Percentiles rank a stretch among this genome's conserved stretches.
Evolutionary conservation across 2,797 vertebrate genomes (phyloP).

Genomic region (Lutjanus argentimaculatus): DNA sequence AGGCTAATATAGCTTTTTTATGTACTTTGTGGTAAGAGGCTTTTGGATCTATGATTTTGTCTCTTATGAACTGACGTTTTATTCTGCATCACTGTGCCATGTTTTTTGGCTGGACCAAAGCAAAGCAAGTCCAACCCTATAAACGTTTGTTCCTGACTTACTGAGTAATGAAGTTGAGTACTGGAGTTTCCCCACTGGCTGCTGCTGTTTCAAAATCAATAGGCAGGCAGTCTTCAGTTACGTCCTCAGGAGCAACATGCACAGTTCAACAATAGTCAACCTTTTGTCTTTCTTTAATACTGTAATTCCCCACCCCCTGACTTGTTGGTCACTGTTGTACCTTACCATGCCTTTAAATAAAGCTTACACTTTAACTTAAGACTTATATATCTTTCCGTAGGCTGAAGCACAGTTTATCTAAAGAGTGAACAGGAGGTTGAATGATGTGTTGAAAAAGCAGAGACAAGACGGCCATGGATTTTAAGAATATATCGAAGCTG

Average conservation of each 20-base stretch:
- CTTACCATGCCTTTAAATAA: neutral
- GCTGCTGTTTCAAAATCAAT: neutral
- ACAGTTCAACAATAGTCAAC: neutral
- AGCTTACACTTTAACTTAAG: conserved; percentile 6
- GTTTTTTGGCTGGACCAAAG: neutral
- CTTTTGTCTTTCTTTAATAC: neutral
- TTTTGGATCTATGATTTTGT: neutral
- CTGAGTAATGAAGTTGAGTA: neutral
- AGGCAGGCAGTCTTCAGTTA: no score
- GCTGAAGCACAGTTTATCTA: conserved; percentile 53
- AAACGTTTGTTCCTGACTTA: neutral
- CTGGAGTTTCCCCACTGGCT: neutral
- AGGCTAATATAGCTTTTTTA: neutral
- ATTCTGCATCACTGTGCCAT: neutral
- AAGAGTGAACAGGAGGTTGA: conserved; percentile 32
- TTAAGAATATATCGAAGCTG: conserved; percentile 74
- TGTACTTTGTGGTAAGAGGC: neutral
- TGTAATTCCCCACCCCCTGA: neutral
- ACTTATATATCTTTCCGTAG: conserved; percentile 28
- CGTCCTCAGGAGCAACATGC: neutral
- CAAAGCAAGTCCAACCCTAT: neutral
- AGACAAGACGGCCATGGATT: conserved; percentile 67
- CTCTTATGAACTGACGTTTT: neutral
- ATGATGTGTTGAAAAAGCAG: conserved; percentile 51
- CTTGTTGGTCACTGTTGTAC: neutral